Base-by-base conservation (phyloP, 1,140 invertebrate genomes). In the Diprion similis region DNA sequence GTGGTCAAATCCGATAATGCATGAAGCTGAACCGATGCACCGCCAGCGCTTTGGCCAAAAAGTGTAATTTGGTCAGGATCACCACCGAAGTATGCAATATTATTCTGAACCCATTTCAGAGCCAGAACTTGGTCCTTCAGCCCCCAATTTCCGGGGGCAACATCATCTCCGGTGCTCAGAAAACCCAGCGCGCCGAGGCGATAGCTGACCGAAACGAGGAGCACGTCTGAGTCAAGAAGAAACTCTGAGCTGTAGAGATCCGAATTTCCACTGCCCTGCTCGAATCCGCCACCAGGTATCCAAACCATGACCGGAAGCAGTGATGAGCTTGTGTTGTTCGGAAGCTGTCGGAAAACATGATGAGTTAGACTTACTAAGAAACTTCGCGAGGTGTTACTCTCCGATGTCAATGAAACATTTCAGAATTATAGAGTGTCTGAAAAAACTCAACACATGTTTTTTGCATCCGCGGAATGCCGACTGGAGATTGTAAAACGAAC, bases 161-260 rank as follows among this genome's bases (percentile, higher is more conserved):
- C 74, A 19, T 73, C 68, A 72, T 87, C 84, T 68, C 81, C 85
- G 8, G 83, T 83, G 18, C 87, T 88, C 7, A 92, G 80, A 77
- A 92, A 92, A 10, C 90, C 90, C n/a, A 91, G 80, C 15, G 89
- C 81, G 11, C 89, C 89, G 1, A 92, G 78, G 70, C 91, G 78
- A 79, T 91, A 92, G 76, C 92, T 91, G n/a, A 91, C 79, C 37
- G 84, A 88, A 0, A 92, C 91, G 11, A 92, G 72, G 47, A 92
- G 83, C 2, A 90, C 84, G 76, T 89, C 85, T 73, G 88, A 86
- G 77, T 91, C 89, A 67, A 92, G 79, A 4, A 93, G 79, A 80
- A 86, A 91, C 67, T 90, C 89, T 2, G 89, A 87, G 45, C 85
- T 87, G 7, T 81, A 80, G 0, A 83, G n/a, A 7, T 67, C 51